Conservation (phyloP, 2,113 vertebrate genomes). For the Psammodynastes pulverulentus region DNA sequence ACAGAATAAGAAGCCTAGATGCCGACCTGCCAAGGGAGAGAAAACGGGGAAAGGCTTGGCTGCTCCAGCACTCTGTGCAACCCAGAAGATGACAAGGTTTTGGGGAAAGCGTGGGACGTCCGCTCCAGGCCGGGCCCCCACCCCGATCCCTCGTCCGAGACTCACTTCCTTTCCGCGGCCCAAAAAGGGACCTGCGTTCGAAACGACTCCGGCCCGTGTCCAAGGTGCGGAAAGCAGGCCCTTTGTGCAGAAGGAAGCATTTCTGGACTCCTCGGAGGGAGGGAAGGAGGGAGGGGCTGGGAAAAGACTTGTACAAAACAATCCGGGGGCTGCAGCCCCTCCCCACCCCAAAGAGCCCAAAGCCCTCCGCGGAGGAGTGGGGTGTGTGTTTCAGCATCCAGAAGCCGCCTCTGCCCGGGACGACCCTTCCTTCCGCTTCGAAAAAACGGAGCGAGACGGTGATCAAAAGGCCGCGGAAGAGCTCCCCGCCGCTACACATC, state of each 20-base stretch:
- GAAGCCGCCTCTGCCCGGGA: constrained; percentile 40
- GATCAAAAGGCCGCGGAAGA: constrained; percentile 34
- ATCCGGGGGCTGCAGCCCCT: constrained; percentile 47
- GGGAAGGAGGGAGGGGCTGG: neutral
- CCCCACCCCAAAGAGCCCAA: constrained; percentile 38
- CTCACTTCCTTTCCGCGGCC: constrained; percentile 53
- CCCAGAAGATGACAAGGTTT: constrained; percentile 38
- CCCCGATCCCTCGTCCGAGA: constrained; percentile 56
- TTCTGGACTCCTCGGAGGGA: neutral
- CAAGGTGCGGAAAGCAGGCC: constrained; percentile 58
- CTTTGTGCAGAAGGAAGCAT: constrained; percentile 58
- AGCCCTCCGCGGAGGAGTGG: neutral
- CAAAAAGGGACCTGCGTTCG: constrained; percentile 65
- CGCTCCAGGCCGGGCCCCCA: constrained; percentile 52
- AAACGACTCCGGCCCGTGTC: constrained; percentile 60
- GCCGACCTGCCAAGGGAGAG: constrained; percentile 8
- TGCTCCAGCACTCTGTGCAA: constrained; percentile 36
- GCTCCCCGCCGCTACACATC: constrained; percentile 80
- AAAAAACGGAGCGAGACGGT: constrained; percentile 26
- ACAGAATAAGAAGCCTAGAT: constrained; percentile 34
- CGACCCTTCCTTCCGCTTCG: neutral
- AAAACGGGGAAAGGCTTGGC: neutral
- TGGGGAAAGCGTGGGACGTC: constrained; percentile 53
- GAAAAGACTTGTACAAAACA: constrained; percentile 52
- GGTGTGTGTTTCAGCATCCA: neutral